Percentiles rank a stretch among this genome's conserved stretches.
Conservation (phyloP, 2,888 invertebrate species). For the Lepas anatifera region DNA sequence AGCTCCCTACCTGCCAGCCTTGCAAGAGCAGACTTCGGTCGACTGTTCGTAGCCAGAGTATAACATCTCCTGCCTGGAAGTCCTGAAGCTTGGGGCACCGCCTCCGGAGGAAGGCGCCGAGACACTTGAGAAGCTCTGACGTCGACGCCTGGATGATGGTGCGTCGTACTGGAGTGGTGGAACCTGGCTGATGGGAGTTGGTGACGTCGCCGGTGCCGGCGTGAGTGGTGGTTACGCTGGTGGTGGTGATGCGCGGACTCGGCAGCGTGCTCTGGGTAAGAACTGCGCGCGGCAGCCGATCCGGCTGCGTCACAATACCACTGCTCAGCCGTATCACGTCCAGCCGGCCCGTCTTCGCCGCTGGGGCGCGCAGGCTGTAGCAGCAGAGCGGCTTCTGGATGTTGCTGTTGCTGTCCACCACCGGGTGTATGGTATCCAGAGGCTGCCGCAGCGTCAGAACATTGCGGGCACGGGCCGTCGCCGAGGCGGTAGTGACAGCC, state of each 20-base stretch:
- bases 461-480: not conserved
- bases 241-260: no score
- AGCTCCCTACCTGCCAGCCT: conserved; percentile 92
- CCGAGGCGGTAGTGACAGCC: no score
- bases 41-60: conserved; percentile 96
- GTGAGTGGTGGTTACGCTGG: conserved; percentile 15
- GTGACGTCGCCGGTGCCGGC: not conserved
- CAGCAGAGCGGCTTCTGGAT: conserved; percentile 34
- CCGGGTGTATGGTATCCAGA: conserved; percentile 55
- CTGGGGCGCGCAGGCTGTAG: conserved; percentile 15
- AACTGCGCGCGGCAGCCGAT: conserved; percentile 15
- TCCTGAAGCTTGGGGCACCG: conserved; percentile 73
- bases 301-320: conserved; percentile 29
- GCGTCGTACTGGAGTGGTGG: no score
- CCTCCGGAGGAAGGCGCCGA: conserved; percentile 83
- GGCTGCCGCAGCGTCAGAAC: conserved; percentile 51
- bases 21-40: conserved; percentile 91
- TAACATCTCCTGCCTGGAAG: conserved; percentile 93
- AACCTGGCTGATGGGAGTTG: conserved; percentile 20
- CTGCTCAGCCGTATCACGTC: not conserved
- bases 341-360: conserved; percentile 21
- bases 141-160: conserved; percentile 59
- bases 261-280: no score
- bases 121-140: conserved; percentile 92
- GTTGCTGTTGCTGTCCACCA: conserved; percentile 73